phyloP scores from a whole-genome alignment of 1,140 invertebrate species.

The Hylaeus volcanicus region DNA sequence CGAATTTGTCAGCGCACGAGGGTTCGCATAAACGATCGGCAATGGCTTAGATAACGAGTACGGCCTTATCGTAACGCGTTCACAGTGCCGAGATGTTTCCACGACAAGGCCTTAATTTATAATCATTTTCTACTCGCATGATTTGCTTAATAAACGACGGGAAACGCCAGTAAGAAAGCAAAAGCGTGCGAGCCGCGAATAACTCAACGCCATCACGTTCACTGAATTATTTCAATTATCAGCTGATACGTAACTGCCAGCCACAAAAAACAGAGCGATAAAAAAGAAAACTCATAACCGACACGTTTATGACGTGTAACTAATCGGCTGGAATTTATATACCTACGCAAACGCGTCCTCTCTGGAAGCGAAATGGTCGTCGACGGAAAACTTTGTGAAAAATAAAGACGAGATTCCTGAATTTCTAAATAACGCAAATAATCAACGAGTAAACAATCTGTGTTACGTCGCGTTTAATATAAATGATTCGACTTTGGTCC shows the following conservation, averaged over 20 bases:
- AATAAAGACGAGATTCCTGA: too few relatives aligned
- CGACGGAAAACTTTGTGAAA: too few relatives aligned
- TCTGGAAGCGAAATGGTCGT: background rate
- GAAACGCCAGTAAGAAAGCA: conserved; percentile 13
- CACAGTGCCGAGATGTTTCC: too few relatives aligned
- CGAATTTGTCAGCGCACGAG: too few relatives aligned
- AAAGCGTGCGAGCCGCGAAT: background rate
- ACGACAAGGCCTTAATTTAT: background rate
- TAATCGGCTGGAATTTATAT: background rate
- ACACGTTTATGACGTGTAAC: background rate
- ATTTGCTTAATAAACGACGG: conserved; percentile 7
- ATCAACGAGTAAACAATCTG: too few relatives aligned
- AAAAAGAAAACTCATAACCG: background rate
- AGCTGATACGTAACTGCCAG: background rate
- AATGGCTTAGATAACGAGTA: too few relatives aligned
- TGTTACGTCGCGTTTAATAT: too few relatives aligned
- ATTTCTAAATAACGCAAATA: too few relatives aligned
- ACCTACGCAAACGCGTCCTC: background rate
- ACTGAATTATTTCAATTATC: conserved; percentile 1
- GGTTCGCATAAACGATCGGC: too few relatives aligned
- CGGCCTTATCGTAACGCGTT: too few relatives aligned
- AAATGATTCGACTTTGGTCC: background rate
- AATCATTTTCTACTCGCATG: background rate
- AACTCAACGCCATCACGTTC: background rate
- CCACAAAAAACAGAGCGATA: background rate